Evolutionary conservation across 2,113 vertebrate genomes (phyloP).

Genomic region (Amia ocellicauda): DNA sequence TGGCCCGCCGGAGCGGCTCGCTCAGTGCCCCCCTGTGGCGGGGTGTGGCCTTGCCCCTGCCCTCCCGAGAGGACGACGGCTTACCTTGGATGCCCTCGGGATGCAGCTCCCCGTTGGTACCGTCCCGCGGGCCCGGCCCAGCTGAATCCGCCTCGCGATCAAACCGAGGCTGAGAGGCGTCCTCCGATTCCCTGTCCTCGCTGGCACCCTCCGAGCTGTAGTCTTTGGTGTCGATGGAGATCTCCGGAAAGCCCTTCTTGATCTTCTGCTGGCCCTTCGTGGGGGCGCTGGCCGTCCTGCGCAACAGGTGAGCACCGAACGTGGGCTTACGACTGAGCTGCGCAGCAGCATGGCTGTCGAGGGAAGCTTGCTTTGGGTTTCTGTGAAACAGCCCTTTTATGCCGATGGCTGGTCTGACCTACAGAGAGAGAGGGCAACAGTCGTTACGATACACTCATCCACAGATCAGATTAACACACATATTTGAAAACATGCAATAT

Average conservation of each 20-base stretch:
- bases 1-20: constrained; percentile 72
- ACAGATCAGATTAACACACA: constrained; percentile 12
- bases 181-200: constrained; percentile 66
- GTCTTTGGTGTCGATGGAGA: constrained; percentile 80
- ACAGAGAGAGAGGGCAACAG: constrained; percentile 43
- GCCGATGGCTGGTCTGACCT: constrained; percentile 87
- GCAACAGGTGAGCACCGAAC: constrained; percentile 87
- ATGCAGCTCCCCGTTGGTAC: constrained; percentile 64
- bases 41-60: constrained; percentile 33
- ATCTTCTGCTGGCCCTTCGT: constrained; percentile 87
- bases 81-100: constrained; percentile 86
- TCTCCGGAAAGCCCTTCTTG: constrained; percentile 84
- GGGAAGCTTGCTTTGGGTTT: constrained; percentile 94
- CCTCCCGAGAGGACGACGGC: constrained; percentile 46
- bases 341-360: constrained; percentile 98
- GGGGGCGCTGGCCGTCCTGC: constrained; percentile 92
- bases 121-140: constrained; percentile 42
- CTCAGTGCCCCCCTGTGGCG: constrained; percentile 59
- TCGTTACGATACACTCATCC: constrained; percentile 12
- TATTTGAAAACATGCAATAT: neutral
- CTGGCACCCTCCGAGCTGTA: constrained; percentile 72
- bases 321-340: constrained; percentile 83
- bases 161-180: constrained; percentile 60
- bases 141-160: constrained; percentile 62
- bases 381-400: constrained; percentile 98